Conservation (phyloP, 2,797 vertebrate species). For the Clarias fuscus region DNA sequence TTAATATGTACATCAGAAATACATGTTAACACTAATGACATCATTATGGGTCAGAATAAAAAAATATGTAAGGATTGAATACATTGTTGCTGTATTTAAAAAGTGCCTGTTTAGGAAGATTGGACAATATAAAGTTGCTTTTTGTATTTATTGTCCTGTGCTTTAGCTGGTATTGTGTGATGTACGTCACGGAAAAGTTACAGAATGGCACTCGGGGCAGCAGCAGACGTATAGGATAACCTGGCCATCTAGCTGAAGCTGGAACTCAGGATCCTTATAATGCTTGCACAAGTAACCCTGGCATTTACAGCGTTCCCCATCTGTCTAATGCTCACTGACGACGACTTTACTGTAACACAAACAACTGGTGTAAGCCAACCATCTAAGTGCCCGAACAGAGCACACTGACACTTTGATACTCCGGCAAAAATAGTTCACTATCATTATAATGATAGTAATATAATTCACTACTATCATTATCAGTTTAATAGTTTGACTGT, state of each 20-base stretch:
- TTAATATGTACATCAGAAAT: not conserved
- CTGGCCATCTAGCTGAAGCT: not conserved
- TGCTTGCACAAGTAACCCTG: slow-evolving; percentile 3
- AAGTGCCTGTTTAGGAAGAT: not conserved
- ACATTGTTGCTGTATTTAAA: not conserved
- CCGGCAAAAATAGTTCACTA: not conserved
- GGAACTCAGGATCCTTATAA: not conserved
- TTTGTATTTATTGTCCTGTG: not conserved
- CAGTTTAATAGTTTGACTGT: not conserved
- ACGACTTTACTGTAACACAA: not conserved
- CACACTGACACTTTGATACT: not conserved
- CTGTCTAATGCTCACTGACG: slow-evolving; percentile 11
- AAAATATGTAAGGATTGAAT: not conserved
- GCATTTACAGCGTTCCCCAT: not conserved
- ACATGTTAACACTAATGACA: not conserved
- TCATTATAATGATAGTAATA: no score
- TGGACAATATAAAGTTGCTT: not conserved
- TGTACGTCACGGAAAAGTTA: not conserved
- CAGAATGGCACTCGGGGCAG: no score
- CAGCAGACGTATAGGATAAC: not conserved
- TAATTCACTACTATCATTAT: not conserved
- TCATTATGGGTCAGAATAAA: no score
- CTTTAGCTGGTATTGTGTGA: not conserved
- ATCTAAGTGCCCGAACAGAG: not conserved
- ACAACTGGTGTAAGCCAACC: not conserved